Percentiles rank a stretch among this genome's conserved stretches.
phyloP scores from a whole-genome alignment of 2,888 invertebrate species.

The Eupithecia insigniata region DNA sequence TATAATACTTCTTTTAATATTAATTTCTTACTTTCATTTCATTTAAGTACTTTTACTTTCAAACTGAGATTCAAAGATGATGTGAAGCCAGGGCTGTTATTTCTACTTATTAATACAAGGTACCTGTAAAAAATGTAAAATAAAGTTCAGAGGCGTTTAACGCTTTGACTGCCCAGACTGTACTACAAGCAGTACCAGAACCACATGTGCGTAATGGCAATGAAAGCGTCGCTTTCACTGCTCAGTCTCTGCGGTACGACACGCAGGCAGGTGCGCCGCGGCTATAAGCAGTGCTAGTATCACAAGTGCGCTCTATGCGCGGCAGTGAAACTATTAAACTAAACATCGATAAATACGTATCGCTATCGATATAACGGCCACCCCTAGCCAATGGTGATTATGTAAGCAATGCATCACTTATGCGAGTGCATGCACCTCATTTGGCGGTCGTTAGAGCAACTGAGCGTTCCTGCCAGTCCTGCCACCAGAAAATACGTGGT shows the following conservation, averaged over 20 bases:
- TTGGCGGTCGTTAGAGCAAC: slow-evolving; percentile 71
- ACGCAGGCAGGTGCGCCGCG: background rate
- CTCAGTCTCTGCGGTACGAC: background rate
- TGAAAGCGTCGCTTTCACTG: background rate
- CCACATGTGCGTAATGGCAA: no score
- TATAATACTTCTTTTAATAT: background rate
- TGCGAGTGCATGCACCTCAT: slow-evolving; percentile 78
- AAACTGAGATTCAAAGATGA: background rate
- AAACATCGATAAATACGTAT: slow-evolving; percentile 13
- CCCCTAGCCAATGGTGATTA: slow-evolving; percentile 63
- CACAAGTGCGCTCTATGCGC: background rate
- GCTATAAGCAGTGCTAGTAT: background rate
- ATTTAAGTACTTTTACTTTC: background rate
- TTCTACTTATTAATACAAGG: background rate
- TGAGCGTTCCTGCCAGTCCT: slow-evolving; percentile 24
- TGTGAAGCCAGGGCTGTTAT: background rate
- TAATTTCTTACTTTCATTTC: background rate
- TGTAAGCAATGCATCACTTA: slow-evolving; percentile 76
- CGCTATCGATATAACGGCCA: slow-evolving; percentile 40
- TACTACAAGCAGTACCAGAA: no score
- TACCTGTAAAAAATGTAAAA: background rate
- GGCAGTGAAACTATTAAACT: background rate
- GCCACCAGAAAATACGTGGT: slow-evolving; percentile 26
- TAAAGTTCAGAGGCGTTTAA: background rate
- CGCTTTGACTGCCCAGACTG: no score